Conservation (phyloP, 2,888 invertebrate species). For the Baccha elongata region DNA sequence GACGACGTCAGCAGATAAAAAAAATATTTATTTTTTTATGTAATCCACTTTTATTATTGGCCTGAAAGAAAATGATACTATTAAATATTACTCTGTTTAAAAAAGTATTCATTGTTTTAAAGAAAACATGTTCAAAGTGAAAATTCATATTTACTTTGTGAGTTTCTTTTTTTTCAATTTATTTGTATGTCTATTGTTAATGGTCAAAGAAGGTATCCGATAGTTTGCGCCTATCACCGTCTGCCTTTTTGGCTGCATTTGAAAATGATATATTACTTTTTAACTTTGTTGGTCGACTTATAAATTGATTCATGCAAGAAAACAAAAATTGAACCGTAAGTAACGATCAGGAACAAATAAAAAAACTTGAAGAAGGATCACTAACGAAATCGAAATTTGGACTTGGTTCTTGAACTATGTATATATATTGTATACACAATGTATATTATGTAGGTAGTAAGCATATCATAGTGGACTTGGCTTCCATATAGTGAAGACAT, state of each 20-base stretch:
- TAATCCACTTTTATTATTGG: conserved; percentile 79
- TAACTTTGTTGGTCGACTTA: not conserved
- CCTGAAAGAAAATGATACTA: conserved; percentile 75
- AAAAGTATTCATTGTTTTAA: not conserved
- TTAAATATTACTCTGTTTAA: not conserved
- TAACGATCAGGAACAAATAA: not conserved
- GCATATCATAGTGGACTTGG: too few species aligned
- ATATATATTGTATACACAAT: too few species aligned
- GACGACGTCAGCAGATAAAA: conserved; percentile 79
- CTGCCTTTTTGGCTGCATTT: conserved; percentile 68
- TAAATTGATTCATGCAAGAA: not conserved
- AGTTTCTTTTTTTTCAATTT: conserved; percentile 41
- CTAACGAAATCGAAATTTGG: too few species aligned
- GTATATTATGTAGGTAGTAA: too few species aligned
- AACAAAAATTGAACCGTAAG: not conserved
- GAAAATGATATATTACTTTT: conserved; percentile 41
- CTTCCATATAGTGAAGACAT: too few species aligned
- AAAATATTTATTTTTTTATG: conserved; percentile 74
- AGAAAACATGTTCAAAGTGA: not conserved
- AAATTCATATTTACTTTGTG: conserved; percentile 68
- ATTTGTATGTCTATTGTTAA: conserved; percentile 67
- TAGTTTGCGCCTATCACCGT: conserved; percentile 66
- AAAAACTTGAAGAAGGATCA: too few species aligned
- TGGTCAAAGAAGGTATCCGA: conserved; percentile 71
- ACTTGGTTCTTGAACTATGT: too few species aligned